Percentiles rank a stretch among this genome's conserved stretches.
phyloP scores from a whole-genome alignment of 2,888 invertebrate species.

The Flabesymbios commensalis region DNA sequence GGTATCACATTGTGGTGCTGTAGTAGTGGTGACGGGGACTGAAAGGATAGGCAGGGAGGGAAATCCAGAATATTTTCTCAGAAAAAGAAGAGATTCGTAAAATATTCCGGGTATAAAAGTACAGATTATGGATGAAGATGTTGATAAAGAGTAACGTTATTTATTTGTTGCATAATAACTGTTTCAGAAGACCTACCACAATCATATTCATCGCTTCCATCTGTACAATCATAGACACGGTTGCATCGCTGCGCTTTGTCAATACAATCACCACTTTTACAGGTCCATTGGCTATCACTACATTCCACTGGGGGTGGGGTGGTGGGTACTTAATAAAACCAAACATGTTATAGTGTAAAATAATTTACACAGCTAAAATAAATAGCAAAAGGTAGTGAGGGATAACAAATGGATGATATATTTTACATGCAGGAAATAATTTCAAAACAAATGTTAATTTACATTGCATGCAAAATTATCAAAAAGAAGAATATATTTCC shows the following conservation, averaged over 20 bases:
- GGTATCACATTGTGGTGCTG: slow-evolving; percentile 12
- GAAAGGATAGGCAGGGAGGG: too few relatives aligned
- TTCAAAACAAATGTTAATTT: not conserved
- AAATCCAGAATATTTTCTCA: too few relatives aligned
- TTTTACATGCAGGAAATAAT: not conserved
- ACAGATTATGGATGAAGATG: too few relatives aligned
- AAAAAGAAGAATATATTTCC: too few relatives aligned
- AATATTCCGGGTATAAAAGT: too few relatives aligned
- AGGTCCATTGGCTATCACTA: slow-evolving; percentile 3
- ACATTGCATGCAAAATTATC: too few relatives aligned
- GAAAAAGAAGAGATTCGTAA: too few relatives aligned
- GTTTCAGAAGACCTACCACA: slow-evolving; percentile 74
- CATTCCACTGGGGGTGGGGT: too few relatives aligned
- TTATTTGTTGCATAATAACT: too few relatives aligned
- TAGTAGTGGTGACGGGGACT: too few relatives aligned
- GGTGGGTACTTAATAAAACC: too few relatives aligned
- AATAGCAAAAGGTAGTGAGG: not conserved
- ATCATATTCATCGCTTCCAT: slow-evolving; percentile 86
- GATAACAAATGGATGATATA: not conserved
- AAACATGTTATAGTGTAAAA: not conserved
- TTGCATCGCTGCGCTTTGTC: slow-evolving; percentile 79
- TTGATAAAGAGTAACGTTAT: too few relatives aligned
- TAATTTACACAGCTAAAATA: not conserved
- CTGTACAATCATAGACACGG: slow-evolving; percentile 67
- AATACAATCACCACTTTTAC: slow-evolving; percentile 70